A percentile compares a stretch with the other conserved stretches of the same genome.
Conservation (phyloP, 2,113 vertebrate genomes). For the Daboia siamensis region DNA sequence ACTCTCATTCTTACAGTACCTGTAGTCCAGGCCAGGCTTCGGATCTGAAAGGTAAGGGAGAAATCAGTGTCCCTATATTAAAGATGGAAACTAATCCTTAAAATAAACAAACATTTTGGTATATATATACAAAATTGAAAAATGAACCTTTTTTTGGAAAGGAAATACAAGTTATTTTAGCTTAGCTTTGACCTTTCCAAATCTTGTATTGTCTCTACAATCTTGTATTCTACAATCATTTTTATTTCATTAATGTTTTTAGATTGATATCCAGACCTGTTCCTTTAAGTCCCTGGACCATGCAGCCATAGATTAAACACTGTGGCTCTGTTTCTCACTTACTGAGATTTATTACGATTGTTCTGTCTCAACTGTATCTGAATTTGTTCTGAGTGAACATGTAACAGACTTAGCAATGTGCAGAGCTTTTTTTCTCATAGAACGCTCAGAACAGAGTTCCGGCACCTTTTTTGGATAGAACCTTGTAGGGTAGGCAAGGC, state of each 20-base stretch:
- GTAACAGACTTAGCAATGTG: not conserved
- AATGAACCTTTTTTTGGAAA: not conserved
- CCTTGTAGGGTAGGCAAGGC: no score
- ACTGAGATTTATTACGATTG: not conserved
- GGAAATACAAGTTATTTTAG: not conserved
- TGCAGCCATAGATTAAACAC: not conserved
- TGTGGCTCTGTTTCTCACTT: not conserved
- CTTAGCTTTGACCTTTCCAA: not conserved
- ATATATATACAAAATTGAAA: not conserved
- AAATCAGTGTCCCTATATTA: no score
- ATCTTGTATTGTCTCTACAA: not conserved
- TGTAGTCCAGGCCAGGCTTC: slow-evolving; percentile 41
- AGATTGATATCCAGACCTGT: not conserved
- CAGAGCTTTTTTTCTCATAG: no score
- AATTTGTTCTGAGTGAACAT: not conserved
- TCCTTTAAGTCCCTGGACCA: not conserved
- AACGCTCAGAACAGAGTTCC: no score
- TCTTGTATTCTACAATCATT: no score
- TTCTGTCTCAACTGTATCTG: not conserved
- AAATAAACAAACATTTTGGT: not conserved
- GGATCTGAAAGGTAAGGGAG: slow-evolving; percentile 59
- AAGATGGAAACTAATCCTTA: not conserved
- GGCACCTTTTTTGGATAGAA: no score
- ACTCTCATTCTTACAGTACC: slow-evolving; percentile 48
- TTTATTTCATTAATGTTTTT: not conserved